Evolutionary conservation across 1,140 invertebrate genomes (phyloP).

Genomic region (Drosophila tropicalis): DNA sequence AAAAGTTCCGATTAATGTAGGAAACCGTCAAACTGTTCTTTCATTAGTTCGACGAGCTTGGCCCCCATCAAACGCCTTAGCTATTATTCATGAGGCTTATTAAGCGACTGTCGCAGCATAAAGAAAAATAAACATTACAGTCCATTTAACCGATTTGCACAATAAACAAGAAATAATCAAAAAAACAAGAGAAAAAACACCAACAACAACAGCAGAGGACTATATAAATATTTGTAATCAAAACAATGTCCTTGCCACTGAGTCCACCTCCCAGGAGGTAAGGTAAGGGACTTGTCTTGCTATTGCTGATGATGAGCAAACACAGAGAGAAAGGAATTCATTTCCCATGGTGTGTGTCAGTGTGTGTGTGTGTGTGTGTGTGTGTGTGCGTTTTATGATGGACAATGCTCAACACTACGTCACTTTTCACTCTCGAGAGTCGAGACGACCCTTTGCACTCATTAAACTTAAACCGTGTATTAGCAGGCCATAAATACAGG

Average conservation of each 20-base stretch:
- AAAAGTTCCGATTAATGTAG: too few species aligned
- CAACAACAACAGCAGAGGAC: conserved; percentile 41
- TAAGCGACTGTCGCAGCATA: conserved; percentile 59
- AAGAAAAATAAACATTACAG: conserved; percentile 70
- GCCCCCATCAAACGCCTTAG: conserved; percentile 43
- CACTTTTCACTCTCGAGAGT: conserved; percentile 26
- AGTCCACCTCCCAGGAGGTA: background rate
- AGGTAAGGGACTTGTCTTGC: conserved; percentile 7
- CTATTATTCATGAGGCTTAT: conserved; percentile 74
- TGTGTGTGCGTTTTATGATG: background rate
- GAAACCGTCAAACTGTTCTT: too few species aligned
- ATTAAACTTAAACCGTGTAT: conserved; percentile 77
- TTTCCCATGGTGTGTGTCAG: background rate
- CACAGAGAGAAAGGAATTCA: conserved; percentile 29
- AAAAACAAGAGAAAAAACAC: conserved; percentile 25
- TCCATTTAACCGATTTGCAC: conserved; percentile 76
- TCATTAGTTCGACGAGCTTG: conserved; percentile 6
- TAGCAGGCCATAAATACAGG: conserved; percentile 76
- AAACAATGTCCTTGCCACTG: conserved; percentile 60
- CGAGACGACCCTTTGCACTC: conserved; percentile 34
- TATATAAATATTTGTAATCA: conserved; percentile 78
- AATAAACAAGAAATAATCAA: conserved; percentile 30
- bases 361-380: too few species aligned
- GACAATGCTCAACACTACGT: background rate
- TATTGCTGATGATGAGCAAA: conserved; percentile 41